These are phyloP conservation scores for Lepidurus couesii DNA, from an alignment of 1,140 invertebrate species.

Conservation along the genomic window DNA sequence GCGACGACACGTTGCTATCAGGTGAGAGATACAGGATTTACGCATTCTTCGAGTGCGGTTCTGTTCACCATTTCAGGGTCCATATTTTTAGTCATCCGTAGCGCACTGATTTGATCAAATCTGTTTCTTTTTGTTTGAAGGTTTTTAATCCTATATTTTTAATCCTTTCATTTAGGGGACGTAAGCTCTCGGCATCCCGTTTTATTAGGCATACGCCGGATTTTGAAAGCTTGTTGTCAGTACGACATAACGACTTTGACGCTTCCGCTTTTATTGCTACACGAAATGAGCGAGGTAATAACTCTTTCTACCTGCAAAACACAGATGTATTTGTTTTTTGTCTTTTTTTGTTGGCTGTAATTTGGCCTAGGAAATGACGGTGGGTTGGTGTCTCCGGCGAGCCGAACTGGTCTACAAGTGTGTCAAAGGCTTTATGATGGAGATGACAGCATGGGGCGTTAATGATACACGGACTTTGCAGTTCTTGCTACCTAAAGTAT, in stretches of 20 bases:
- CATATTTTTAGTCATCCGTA: not conserved
- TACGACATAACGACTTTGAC: slow-evolving; percentile 90
- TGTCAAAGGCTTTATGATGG: slow-evolving; percentile 99
- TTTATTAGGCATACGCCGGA: slow-evolving; percentile 90
- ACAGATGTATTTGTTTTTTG: slow-evolving; percentile 17
- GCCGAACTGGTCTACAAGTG: slow-evolving; percentile 97
- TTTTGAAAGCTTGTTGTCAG: slow-evolving; percentile 85
- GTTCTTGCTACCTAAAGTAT: slow-evolving; percentile 61
- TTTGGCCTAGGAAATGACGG: slow-evolving; percentile 76
- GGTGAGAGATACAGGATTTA: slow-evolving; percentile 41
- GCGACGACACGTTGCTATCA: slow-evolving; percentile 44
- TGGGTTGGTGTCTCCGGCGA: slow-evolving; percentile 88
- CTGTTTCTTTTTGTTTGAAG: not conserved
- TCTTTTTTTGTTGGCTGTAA: slow-evolving; percentile 40
- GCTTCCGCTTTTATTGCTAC: slow-evolving; percentile 82
- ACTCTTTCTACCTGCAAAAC: slow-evolving; percentile 47
- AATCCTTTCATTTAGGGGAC: slow-evolving; percentile 56
- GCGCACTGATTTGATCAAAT: too few relatives aligned
- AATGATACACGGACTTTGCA: slow-evolving; percentile 78
- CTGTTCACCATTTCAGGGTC: slow-evolving; percentile 40
- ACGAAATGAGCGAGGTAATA: slow-evolving; percentile 77
- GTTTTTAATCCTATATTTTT: not conserved
- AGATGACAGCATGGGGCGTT: slow-evolving; percentile 87
- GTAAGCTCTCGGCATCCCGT: slow-evolving; percentile 92
- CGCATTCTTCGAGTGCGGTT: not conserved